A percentile compares a stretch with the other conserved stretches of the same genome.
Conservation (phyloP, 2,888 invertebrate species). For the Conomelus anceps region DNA sequence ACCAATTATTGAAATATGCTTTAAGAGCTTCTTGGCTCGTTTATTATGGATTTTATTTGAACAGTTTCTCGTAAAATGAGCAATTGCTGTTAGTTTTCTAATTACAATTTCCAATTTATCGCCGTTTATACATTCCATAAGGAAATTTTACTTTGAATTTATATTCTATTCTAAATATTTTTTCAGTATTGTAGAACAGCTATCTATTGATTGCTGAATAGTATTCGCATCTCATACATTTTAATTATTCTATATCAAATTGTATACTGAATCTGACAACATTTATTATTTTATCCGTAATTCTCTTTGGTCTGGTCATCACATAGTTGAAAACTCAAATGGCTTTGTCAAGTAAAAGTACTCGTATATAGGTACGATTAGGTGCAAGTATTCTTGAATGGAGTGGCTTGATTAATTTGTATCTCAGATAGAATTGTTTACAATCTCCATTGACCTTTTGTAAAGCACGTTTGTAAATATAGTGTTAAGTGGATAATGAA, state of each 20-base stretch:
- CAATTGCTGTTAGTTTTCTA: neutral
- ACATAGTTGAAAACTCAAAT: neutral
- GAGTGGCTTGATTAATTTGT: neutral
- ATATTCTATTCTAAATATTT: neutral
- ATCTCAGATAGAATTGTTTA: neutral
- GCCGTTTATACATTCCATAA: neutral
- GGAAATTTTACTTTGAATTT: neutral
- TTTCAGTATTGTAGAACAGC: neutral
- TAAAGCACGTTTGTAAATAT: slow-evolving; percentile 15
- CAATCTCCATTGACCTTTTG: slow-evolving; percentile 10
- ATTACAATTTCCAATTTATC: neutral
- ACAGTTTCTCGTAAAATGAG: neutral
- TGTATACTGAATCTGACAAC: neutral
- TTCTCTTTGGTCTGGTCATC: neutral
- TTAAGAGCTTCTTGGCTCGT: neutral
- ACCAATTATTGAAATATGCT: neutral
- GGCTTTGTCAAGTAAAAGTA: neutral
- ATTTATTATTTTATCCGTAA: neutral
- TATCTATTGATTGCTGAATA: neutral
- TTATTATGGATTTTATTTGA: neutral
- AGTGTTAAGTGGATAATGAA: slow-evolving; percentile 9
- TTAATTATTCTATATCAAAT: neutral
- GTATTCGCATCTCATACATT: neutral
- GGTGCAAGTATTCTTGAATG: neutral
- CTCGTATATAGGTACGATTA: too few species aligned